These are phyloP conservation scores for Blomia tropicalis DNA, from an alignment of 2,888 invertebrate genomes.

Conservation along the genomic window DNA sequence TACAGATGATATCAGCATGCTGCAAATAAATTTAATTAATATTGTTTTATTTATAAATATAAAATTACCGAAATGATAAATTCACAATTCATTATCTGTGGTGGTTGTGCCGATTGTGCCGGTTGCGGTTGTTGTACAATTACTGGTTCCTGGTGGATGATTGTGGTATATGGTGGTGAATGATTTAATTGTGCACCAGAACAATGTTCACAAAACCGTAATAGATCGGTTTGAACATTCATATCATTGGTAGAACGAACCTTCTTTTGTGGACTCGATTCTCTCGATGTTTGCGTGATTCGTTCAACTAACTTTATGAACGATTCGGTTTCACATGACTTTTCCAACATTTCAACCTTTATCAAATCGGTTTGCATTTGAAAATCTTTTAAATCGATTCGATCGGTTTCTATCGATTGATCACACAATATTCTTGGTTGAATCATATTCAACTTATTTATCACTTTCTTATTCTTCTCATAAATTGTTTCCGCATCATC, in stretches of 20 bases:
- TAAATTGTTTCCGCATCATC: background rate
- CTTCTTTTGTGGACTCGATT: background rate
- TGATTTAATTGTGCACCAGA: background rate
- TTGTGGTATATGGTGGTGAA: background rate
- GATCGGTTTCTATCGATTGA: slow-evolving; percentile 4
- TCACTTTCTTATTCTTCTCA: background rate
- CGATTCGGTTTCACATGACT: background rate
- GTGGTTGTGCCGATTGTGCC: background rate
- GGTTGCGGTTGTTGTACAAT: background rate
- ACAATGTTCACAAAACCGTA: slow-evolving; percentile 1
- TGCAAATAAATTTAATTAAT: background rate
- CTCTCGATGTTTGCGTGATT: background rate
- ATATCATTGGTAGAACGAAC: background rate
- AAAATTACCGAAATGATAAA: slow-evolving; percentile 3
- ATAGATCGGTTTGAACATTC: background rate
- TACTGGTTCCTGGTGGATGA: background rate
- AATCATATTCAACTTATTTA: background rate
- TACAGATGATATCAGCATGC: slow-evolving; percentile 13
- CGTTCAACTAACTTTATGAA: background rate
- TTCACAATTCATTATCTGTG: slow-evolving; percentile 6
- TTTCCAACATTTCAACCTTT: background rate
- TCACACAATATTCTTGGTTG: background rate
- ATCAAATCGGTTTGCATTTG: background rate
- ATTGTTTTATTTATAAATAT: background rate
- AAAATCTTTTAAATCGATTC: background rate